Percentiles rank a stretch among this genome's conserved stretches.
Evolutionary conservation across 2,888 invertebrate species (phyloP).

Genomic region (Dolichomitus sp.): DNA sequence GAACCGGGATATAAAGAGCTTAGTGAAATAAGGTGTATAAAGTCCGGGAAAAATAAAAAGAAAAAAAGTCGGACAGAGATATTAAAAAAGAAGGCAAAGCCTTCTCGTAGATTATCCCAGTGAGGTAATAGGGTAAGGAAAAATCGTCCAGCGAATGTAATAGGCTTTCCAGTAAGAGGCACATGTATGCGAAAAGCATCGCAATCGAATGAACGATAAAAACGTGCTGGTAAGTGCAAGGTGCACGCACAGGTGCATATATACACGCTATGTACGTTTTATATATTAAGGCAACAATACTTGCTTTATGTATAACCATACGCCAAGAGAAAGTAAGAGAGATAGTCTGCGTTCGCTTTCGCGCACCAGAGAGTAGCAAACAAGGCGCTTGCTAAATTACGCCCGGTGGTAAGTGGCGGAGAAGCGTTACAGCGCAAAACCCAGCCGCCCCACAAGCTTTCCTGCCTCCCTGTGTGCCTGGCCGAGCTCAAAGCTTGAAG

Average conservation of each 20-base stretch:
- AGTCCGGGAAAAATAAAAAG: background rate
- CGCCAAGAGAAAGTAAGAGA: background rate
- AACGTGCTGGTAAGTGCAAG: background rate
- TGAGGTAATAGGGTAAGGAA: background rate
- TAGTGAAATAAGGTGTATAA: background rate
- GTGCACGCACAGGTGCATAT: background rate
- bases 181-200: background rate
- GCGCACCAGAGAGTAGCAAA: constrained; percentile 31
- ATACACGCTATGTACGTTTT: background rate
- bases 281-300: background rate
- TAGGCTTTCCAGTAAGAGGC: background rate
- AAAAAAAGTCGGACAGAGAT: background rate
- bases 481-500: constrained; percentile 75
- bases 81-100: background rate
- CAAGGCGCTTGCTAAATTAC: constrained; percentile 58
- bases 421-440: constrained; percentile 65
- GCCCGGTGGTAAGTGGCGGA: constrained; percentile 71
- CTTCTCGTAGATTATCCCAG: background rate
- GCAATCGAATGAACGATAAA: background rate
- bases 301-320: background rate
- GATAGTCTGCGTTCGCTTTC: constrained; percentile 19
- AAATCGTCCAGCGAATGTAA: background rate
- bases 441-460: background rate
- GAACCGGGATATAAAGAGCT: background rate
- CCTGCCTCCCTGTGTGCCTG: constrained; percentile 15